These are phyloP conservation scores for Microdon myrmicae DNA, from an alignment of 2,888 invertebrate genomes.

Conservation along the genomic window DNA sequence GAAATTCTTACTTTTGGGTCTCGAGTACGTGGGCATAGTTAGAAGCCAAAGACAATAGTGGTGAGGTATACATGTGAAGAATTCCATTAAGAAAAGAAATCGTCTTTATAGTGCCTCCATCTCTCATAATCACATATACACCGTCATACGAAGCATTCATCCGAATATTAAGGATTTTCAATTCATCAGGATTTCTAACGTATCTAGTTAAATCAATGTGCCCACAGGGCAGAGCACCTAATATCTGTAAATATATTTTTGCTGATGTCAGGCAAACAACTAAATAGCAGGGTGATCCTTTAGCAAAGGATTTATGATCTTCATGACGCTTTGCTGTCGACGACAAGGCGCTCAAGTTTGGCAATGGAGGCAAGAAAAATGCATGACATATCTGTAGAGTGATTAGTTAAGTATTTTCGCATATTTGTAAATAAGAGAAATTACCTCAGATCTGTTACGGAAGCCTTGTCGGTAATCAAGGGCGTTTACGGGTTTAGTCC, in stretches of 20 bases:
- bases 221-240: constrained; percentile 86
- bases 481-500: constrained; percentile 69
- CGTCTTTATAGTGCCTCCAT: constrained; percentile 74
- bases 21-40: constrained; percentile 80
- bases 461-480: constrained; percentile 56
- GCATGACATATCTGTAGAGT: constrained; percentile 68
- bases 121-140: constrained; percentile 74
- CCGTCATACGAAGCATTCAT: constrained; percentile 78
- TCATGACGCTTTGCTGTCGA: constrained; percentile 68
- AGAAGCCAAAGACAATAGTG: constrained; percentile 71
- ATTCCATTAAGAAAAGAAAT: constrained; percentile 63
- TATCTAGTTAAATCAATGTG: constrained; percentile 72
- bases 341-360: constrained; percentile 70
- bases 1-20: constrained; percentile 69
- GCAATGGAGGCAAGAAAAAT: constrained; percentile 71
- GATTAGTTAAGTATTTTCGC: background rate
- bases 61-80: constrained; percentile 61
- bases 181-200: constrained; percentile 70
- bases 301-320: constrained; percentile 71
- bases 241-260: constrained; percentile 78
- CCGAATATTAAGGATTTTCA: constrained; percentile 74
- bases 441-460: constrained; percentile 56
- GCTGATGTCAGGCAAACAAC: constrained; percentile 82
- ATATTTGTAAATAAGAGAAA: background rate
- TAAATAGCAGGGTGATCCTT: constrained; percentile 79